phyloP scores from a whole-genome alignment of 2,797 vertebrate genomes.

The Cetoscarus ocellatus region DNA sequence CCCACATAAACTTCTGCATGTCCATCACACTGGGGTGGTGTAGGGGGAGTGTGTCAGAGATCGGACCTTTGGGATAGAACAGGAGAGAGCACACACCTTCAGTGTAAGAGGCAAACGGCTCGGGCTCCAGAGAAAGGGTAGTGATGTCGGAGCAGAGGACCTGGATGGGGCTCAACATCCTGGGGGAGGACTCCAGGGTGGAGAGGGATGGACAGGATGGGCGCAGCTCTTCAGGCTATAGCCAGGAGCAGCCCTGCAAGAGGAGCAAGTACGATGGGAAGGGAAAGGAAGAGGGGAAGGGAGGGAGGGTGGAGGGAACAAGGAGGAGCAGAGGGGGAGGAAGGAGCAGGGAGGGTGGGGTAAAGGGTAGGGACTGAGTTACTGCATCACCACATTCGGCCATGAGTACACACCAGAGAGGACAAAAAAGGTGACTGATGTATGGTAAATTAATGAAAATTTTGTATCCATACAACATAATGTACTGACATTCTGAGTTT shows the following conservation, averaged over 20 bases:
- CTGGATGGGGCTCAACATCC: slow-evolving; percentile 88
- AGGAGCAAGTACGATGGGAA: slow-evolving; percentile 78
- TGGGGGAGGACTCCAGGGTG: slow-evolving; percentile 85
- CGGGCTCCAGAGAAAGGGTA: slow-evolving; percentile 87
- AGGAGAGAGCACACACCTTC: slow-evolving; percentile 85
- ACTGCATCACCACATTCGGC: slow-evolving; percentile 74
- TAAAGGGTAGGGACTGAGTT: slow-evolving; percentile 76
- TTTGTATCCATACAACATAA: slow-evolving; percentile 38
- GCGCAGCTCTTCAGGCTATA: slow-evolving; percentile 87
- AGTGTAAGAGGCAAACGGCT: slow-evolving; percentile 87
- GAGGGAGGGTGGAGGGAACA: slow-evolving; percentile 35
- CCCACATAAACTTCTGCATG: slow-evolving; percentile 4
- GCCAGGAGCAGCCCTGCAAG: slow-evolving; percentile 87
- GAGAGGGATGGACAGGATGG: slow-evolving; percentile 83
- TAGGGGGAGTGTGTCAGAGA: slow-evolving; percentile 49
- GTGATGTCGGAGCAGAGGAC: slow-evolving; percentile 88
- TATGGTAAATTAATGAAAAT: slow-evolving; percentile 46
- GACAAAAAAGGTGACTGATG: slow-evolving; percentile 23
- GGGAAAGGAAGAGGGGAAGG: slow-evolving; percentile 63
- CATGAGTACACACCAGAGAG: slow-evolving; percentile 63
- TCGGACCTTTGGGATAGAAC: slow-evolving; percentile 68
- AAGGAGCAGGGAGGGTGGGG: slow-evolving; percentile 40
- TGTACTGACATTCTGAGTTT: slow-evolving; percentile 43
- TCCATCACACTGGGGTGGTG: slow-evolving; percentile 57
- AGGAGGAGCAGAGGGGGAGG: slow-evolving; percentile 48